Conservation (phyloP, 2,888 invertebrate genomes). For the Nesidiocoris tenuis region DNA sequence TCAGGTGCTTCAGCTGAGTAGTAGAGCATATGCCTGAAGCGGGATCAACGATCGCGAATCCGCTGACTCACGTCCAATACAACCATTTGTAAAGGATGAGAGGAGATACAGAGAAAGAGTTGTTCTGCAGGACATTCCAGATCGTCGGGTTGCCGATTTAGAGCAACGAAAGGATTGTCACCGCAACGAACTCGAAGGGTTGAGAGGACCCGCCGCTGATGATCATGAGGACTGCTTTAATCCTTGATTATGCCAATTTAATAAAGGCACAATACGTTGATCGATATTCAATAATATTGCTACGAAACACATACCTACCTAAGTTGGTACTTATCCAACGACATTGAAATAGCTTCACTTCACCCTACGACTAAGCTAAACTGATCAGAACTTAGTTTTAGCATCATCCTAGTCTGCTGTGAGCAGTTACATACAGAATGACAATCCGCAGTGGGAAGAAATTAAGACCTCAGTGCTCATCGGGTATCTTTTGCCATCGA, state of each 20-base stretch:
- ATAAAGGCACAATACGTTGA: no score
- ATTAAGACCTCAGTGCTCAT: neutral
- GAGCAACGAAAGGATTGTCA: neutral
- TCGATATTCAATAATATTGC: no score
- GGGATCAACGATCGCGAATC: neutral
- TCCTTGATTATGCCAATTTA: no score
- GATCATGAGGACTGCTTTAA: no score
- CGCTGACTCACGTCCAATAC: neutral
- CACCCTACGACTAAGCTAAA: no score
- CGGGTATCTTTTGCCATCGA: neutral
- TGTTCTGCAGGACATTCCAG: neutral
- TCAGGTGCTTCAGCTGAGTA: neutral
- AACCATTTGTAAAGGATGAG: neutral
- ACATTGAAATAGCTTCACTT: no score
- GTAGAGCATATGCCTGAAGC: neutral
- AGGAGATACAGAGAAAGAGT: neutral
- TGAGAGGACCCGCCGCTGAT: no score
- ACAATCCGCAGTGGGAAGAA: neutral
- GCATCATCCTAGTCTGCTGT: no score
- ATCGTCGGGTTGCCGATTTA: neutral
- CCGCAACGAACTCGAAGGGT: neutral
- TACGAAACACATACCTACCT: no score
- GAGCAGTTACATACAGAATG: no score
- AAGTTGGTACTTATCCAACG: no score
- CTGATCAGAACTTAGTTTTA: no score